A percentile compares a stretch with the other conserved stretches of the same genome.
Conservation (phyloP, 1,140 invertebrate genomes). For the Centruroides vittatus region DNA sequence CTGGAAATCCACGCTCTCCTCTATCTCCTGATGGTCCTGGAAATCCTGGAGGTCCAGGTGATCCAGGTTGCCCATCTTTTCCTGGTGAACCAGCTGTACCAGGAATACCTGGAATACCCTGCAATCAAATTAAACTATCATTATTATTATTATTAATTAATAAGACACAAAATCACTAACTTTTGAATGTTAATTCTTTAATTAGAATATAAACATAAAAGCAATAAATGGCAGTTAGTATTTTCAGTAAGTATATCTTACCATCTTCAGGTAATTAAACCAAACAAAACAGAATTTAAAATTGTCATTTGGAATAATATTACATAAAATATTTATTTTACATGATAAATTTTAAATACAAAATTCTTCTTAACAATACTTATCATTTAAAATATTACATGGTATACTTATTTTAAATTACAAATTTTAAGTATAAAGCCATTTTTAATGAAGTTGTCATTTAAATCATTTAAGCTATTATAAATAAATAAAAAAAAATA, state of each 20-base stretch:
- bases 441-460: no score
- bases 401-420: no score
- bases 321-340: no score
- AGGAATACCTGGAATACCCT: slow-evolving; percentile 56
- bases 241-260: background rate
- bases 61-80: slow-evolving; percentile 57
- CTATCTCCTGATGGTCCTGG: slow-evolving; percentile 45
- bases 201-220: background rate
- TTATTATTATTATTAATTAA: background rate
- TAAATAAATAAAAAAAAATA: no score
- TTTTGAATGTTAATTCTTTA: background rate
- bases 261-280: no score
- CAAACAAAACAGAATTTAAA: no score
- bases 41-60: slow-evolving; percentile 43
- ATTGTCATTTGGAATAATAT: no score
- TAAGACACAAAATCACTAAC: background rate
- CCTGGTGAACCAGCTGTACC: slow-evolving; percentile 54
- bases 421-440: no score
- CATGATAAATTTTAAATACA: no score
- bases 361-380: no score
- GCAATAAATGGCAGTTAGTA: background rate
- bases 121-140: background rate
- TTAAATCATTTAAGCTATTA: no score
- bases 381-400: no score
- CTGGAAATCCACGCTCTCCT: slow-evolving; percentile 51